Evolutionary conservation across 2,797 vertebrate genomes (phyloP), one percentile per base, ranked within the genome.

Genomic region (Meriones psammophilus): DNA sequence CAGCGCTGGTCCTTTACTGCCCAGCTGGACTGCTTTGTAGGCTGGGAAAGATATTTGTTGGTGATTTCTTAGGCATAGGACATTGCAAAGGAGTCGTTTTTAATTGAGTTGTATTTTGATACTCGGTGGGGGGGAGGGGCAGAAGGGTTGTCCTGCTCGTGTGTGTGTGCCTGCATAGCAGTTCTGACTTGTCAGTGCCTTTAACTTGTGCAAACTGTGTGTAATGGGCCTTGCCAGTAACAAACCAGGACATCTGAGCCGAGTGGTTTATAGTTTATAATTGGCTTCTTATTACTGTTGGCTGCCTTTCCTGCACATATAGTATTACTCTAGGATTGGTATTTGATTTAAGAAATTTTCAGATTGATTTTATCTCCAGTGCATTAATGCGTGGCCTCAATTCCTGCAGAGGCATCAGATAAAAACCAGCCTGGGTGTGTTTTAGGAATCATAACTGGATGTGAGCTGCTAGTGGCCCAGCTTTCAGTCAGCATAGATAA

Each of bases 291-390:
- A 96, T 97, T 96, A 92, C 95, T 96, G 92, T 96, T 95, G 95
- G 92, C 96, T 94, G 79, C 76, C 96, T 94, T 92, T 95, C 77
- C 94, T 88, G 33, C 92, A 94, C 89, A 95, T 17, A 56, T 76
- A 71, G 68, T 20, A 85, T 88, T 91, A 88, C 79, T 96, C 50
- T 73, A 88, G 96, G 76, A 84, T 78, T 33, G 54, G 88, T 92
- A 17, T 98, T 73, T 3, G n/a, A 88, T 97, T 98, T 96, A 93
- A 97, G 87, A 97, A 96, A 96, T 94, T 97, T 98, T 97, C 94
- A 96, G 94, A 97, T 97, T 94, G 90, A 92, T 95, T 92, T 97
- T 97, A 98, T 98, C 97, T 96, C 96, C 88, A 46, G 93, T 94
- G 93, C 92, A 89, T 91, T 96, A 96, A 96, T 81, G 68, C 28